phyloP scores from a whole-genome alignment of 2,113 vertebrate species.

The Orcinus orca region DNA sequence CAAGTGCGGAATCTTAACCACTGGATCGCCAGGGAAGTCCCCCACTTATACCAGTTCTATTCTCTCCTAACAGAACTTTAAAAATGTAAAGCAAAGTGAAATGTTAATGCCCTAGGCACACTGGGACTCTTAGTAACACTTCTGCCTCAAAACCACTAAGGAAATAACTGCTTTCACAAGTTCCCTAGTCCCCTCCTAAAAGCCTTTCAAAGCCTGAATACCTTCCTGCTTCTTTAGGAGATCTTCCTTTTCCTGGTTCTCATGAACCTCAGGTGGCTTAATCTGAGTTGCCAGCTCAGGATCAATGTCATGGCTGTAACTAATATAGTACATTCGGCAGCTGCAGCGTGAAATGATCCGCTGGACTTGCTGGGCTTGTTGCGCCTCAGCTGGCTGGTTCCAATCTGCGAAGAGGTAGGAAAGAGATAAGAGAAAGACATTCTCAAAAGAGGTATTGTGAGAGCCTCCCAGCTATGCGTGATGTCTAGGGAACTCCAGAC shows the following conservation, averaged over 20 bases:
- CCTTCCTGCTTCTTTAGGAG: conserved; percentile 97
- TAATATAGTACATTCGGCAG: conserved; percentile 99
- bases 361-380: conserved; percentile 96
- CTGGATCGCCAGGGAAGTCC: neutral
- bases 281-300: conserved; percentile 96
- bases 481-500: conserved; percentile 22
- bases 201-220: conserved; percentile 68
- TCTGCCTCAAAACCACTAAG: neutral
- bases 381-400: conserved; percentile 95
- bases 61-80: neutral
- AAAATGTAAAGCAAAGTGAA: conserved; percentile 8
- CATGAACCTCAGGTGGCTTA: conserved; percentile 92
- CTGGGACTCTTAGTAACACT: neutral
- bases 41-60: neutral
- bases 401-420: conserved; percentile 85
- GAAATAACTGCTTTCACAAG: conserved; percentile 12
- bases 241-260: conserved; percentile 95
- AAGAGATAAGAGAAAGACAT: neutral
- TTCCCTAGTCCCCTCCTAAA: neutral
- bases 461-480: neutral
- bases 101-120: neutral
- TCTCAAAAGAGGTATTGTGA: neutral
- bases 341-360: conserved; percentile 98
- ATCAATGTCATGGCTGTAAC: conserved; percentile 98
- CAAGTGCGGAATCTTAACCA: neutral